These are phyloP conservation scores for Paramormyrops kingsleyae DNA, from an alignment of 2,113 vertebrate genomes.

Conservation along the genomic window DNA sequence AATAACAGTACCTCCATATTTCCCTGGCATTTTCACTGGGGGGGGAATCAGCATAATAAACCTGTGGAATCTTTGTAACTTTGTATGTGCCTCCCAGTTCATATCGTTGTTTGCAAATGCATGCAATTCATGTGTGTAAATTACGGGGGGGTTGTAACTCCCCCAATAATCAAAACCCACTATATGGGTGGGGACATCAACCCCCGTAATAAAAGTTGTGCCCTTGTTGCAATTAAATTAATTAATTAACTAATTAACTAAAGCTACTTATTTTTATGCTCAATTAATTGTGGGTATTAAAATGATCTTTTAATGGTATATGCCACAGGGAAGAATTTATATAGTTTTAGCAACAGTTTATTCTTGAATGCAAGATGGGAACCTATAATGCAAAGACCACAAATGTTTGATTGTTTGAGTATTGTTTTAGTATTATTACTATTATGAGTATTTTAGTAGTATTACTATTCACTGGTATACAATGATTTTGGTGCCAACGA, in stretches of 20 bases:
- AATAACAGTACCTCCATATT: conserved; percentile 32
- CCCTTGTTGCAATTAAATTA: not conserved
- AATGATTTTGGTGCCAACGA: no score
- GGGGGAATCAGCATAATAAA: conserved; percentile 32
- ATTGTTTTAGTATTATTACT: not conserved
- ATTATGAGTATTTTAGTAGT: not conserved
- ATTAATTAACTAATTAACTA: not conserved
- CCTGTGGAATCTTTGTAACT: not conserved
- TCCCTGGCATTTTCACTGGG: conserved; percentile 33
- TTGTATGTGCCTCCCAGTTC: not conserved
- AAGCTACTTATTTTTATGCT: not conserved
- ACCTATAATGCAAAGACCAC: not conserved
- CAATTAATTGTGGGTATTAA: not conserved
- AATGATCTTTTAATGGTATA: not conserved
- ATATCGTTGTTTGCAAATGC: not conserved
- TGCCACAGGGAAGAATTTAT: not conserved
- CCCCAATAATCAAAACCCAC: no score
- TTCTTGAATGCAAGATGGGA: not conserved
- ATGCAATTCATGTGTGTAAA: not conserved
- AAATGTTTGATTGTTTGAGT: not conserved
- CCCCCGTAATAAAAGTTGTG: no score
- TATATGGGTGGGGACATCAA: no score
- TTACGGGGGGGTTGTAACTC: no score
- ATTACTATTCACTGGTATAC: no score
- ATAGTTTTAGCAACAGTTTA: not conserved